Base-by-base conservation (phyloP, 2,113 vertebrate genomes). In the Rhynchomys soricoides region DNA sequence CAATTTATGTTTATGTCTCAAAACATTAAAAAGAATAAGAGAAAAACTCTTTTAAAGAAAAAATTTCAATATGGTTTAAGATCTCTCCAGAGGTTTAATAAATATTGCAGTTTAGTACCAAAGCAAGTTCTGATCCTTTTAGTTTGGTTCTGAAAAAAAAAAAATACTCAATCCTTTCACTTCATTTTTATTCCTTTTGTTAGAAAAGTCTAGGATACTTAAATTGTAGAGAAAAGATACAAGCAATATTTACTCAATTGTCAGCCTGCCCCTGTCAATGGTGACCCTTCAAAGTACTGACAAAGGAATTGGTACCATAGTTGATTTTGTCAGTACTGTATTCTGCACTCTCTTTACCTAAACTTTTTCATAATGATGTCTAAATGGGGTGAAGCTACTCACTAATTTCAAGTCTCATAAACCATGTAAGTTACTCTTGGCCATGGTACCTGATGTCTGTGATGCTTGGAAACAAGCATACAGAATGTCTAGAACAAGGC, bases 31-130 rank as follows among this genome's bases (percentile, higher is more conserved):
- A 52, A 71, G 10, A 71, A 24, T 3, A 12, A 87, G 26, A 50
- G 2, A 24, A 31, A 37, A 37, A n/a, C 3, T n/a, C 9, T 66
- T 21, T 86, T 66, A 21, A 89, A 79, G 62, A 45, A 83, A 94
- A 85, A 55, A 79, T 75, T 13, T 89, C 21, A 91, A n/a, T 48
- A 93, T 8, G 48, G 29, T 93, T 92, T 81, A 88, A 88, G 57
- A 50, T 64, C 22, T 91, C n/a, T 94, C 55, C 93, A 91, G 85
- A 79, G 45, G n/a, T 82, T 91, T 93, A 93, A 93, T 73, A 86
- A 89, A 94, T 52, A 71, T 59, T 68, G 7, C 5, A 82, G 19
- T 89, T 86, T 85, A 66, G 57, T 88, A 91, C 57, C 93, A 95
- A 93, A 91, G 43, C 22, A 81, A 93, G 48, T 57, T 81, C 29